phyloP scores from a whole-genome alignment of 2,113 vertebrate genomes.

The Marcusenius ussheri region DNA sequence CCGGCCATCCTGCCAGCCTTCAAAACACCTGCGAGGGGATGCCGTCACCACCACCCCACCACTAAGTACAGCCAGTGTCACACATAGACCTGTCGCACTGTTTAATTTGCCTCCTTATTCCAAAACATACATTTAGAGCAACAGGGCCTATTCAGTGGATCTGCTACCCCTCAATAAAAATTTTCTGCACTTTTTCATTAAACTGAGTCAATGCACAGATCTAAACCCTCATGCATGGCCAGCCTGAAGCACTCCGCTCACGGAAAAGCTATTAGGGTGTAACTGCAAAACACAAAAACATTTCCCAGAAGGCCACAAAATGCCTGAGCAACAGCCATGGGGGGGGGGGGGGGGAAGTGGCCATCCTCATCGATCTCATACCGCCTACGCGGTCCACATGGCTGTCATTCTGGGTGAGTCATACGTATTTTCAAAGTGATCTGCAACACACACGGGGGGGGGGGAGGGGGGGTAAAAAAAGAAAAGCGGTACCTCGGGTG shows the following conservation, averaged over 20 bases:
- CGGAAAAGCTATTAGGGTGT: background rate
- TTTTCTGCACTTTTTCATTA: background rate
- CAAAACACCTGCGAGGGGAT: background rate
- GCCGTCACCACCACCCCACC: background rate
- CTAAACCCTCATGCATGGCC: background rate
- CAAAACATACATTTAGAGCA: background rate
- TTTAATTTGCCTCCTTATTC: background rate
- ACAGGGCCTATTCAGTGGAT: background rate
- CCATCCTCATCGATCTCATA: background rate
- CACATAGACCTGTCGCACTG: background rate
- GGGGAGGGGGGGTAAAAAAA: background rate
- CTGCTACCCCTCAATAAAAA: background rate
- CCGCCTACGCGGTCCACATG: background rate
- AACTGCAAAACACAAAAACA: background rate
- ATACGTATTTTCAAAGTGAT: background rate
- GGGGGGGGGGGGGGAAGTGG: background rate
- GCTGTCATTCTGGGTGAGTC: background rate
- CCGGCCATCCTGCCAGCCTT: background rate
- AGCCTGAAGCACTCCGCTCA: background rate
- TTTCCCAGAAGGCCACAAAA: background rate
- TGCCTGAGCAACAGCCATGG: background rate
- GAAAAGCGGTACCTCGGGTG: background rate
- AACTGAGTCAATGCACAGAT: background rate
- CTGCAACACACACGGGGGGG: background rate
- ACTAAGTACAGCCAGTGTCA: background rate